A percentile compares a stretch with the other conserved stretches of the same genome.
phyloP scores from a whole-genome alignment of 37 sponge, comb jelly and placozoan genomes.

The Eunapius fragilis region DNA sequence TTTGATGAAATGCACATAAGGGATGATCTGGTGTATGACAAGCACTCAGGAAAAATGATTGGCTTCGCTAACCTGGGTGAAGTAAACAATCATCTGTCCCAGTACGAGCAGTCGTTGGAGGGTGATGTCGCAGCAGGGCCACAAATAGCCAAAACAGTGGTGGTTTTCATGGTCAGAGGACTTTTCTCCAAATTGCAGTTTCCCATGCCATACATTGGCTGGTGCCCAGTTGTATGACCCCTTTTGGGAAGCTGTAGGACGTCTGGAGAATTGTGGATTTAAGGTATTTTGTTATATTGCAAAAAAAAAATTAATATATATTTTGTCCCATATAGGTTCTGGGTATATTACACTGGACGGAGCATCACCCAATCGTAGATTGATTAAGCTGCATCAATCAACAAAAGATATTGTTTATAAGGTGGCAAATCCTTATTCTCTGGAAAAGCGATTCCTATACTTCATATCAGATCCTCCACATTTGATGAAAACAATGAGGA shows the following conservation, averaged over 20 bases:
- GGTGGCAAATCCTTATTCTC: neutral
- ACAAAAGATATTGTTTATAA: conserved; percentile 1
- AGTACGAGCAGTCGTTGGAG: conserved; percentile 12
- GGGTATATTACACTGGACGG: conserved; percentile 13
- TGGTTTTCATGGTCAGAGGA: conserved; percentile 34
- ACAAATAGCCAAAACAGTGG: conserved; percentile 25
- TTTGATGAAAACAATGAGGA: conserved; percentile 10
- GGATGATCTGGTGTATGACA: conserved; percentile 60
- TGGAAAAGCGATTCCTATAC: neutral
- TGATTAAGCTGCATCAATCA: neutral
- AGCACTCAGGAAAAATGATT: conserved; percentile 51
- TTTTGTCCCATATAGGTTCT: conserved; percentile 11
- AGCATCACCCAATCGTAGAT: neutral
- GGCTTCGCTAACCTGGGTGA: conserved; percentile 54
- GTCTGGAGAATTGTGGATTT: conserved; percentile 29
- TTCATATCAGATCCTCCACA: conserved; percentile 27
- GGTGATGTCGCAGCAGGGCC: neutral
- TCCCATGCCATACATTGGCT: conserved; percentile 1
- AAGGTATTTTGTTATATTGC: neutral
- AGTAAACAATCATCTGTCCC: conserved; percentile 25
- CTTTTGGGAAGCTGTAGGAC: conserved; percentile 30
- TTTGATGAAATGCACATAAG: conserved; percentile 55
- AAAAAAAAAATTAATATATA: neutral
- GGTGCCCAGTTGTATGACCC: conserved; percentile 12
- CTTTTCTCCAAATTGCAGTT: conserved; percentile 14